phyloP scores from a whole-genome alignment of 2,113 vertebrate species.

The Leptobrachium leishanense region DNA sequence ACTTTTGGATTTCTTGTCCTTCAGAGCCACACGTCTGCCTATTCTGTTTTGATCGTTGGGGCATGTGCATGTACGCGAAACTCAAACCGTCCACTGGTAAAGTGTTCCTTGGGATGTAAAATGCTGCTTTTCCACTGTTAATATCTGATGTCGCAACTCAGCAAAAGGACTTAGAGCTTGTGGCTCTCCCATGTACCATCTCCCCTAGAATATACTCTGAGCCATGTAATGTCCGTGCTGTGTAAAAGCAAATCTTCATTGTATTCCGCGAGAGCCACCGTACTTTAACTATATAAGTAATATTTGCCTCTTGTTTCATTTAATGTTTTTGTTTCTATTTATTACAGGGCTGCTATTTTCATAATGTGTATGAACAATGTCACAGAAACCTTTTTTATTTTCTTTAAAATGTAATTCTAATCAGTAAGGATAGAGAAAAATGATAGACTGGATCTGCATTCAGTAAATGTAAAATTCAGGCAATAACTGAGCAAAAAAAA shows the following conservation, averaged over 20 bases:
- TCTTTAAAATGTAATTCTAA: conserved; percentile 79
- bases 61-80: conserved; percentile 17
- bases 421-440: conserved; percentile 68
- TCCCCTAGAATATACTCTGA: conserved; percentile 58
- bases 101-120: conserved; percentile 30
- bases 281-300: conserved; percentile 78
- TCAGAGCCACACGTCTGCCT: too few species aligned
- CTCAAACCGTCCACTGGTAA: not conserved
- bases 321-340: conserved; percentile 97
- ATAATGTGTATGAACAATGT: conserved; percentile 97
- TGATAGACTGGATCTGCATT: conserved; percentile 76
- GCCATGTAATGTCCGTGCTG: conserved; percentile 63
- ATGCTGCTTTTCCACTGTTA: conserved; percentile 43
- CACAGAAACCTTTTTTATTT: conserved; percentile 81
- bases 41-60: too few species aligned
- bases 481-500: conserved; percentile 88
- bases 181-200: conserved; percentile 57
- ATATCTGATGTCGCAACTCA: conserved; percentile 19
- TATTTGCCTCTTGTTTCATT: conserved; percentile 79
- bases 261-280: conserved; percentile 72
- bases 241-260: conserved; percentile 63
- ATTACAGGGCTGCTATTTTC: conserved; percentile 99
- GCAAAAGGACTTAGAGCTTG: conserved; percentile 51
- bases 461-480: conserved; percentile 76
- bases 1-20: too few species aligned